Evolutionary conservation across 2,797 vertebrate genomes (phyloP).

Genomic region (Hephaestus fuliginosus): DNA sequence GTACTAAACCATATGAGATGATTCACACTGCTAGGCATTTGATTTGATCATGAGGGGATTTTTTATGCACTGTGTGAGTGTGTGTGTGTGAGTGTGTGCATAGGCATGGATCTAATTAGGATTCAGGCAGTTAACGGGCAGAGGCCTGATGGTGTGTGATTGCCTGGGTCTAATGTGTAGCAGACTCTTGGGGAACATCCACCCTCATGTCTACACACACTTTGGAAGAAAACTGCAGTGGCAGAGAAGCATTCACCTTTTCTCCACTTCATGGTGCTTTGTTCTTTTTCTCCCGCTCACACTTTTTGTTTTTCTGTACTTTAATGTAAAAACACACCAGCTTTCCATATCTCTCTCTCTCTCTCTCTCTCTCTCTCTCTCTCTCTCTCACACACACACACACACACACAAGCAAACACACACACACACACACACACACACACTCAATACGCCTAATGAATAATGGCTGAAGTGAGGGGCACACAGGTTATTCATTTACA

Average conservation of each 20-base stretch:
- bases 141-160: constrained; percentile 59
- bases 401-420: neutral
- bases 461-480: constrained; percentile 17
- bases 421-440: neutral
- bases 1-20: constrained; percentile 35
- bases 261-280: neutral
- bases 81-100: constrained; percentile 8
- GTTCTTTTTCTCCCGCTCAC: neutral
- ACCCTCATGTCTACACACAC: constrained; percentile 36
- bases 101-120: constrained; percentile 55
- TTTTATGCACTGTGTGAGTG: neutral
- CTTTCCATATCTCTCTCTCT: neutral
- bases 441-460: constrained; percentile 7
- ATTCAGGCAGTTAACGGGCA: constrained; percentile 55
- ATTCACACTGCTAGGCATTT: neutral
- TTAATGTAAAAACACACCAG: neutral
- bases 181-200: constrained; percentile 40
- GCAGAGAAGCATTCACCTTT: neutral
- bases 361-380: neutral
- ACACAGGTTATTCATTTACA: constrained; percentile 52
- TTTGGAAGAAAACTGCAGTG: constrained; percentile 17
- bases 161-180: constrained; percentile 50
- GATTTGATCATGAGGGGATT: constrained; percentile 31
- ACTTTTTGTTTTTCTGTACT: neutral
- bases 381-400: neutral